phyloP scores from a whole-genome alignment of 2,113 vertebrate species.

The Phyllopteryx taeniolatus region DNA sequence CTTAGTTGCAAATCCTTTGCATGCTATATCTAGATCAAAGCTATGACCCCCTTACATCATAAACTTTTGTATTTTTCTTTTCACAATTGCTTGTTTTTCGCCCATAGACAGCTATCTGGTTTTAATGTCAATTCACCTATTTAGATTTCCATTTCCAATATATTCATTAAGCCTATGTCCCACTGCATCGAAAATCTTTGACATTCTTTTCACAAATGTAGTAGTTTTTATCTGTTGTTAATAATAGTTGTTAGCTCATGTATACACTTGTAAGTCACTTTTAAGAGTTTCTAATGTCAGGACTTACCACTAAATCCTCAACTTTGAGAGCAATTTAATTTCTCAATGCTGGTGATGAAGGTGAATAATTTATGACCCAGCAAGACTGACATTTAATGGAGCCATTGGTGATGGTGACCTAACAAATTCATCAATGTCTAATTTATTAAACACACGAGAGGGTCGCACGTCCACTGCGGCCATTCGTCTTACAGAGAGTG shows the following conservation, averaged over 20 bases:
- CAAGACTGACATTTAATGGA: slow-evolving; percentile 57
- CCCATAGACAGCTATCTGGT: too few species aligned
- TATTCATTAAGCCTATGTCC: too few species aligned
- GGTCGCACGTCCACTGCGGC: slow-evolving; percentile 36
- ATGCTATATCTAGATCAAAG: background rate
- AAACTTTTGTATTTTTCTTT: too few species aligned
- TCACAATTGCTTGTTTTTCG: too few species aligned
- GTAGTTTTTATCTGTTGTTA: too few species aligned
- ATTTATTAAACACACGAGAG: slow-evolving; percentile 55
- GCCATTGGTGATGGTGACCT: slow-evolving; percentile 54
- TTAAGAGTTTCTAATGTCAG: background rate
- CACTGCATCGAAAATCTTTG: too few species aligned
- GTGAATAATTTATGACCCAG: slow-evolving; percentile 50
- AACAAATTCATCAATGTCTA: slow-evolving; percentile 55
- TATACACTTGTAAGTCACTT: background rate
- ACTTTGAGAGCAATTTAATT: slow-evolving; percentile 34
- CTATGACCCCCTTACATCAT: too few species aligned
- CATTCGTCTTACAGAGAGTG: slow-evolving; percentile 49
- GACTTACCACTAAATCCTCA: slow-evolving; percentile 26
- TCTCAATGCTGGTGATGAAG: slow-evolving; percentile 38
- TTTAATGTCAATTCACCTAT: too few species aligned
- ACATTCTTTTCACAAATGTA: too few species aligned
- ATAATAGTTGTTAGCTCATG: background rate
- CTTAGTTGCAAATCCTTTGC: background rate
- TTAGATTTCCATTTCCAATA: too few species aligned